phyloP scores from a whole-genome alignment of 2,113 vertebrate genomes.

The Pogonocichla stellata region DNA sequence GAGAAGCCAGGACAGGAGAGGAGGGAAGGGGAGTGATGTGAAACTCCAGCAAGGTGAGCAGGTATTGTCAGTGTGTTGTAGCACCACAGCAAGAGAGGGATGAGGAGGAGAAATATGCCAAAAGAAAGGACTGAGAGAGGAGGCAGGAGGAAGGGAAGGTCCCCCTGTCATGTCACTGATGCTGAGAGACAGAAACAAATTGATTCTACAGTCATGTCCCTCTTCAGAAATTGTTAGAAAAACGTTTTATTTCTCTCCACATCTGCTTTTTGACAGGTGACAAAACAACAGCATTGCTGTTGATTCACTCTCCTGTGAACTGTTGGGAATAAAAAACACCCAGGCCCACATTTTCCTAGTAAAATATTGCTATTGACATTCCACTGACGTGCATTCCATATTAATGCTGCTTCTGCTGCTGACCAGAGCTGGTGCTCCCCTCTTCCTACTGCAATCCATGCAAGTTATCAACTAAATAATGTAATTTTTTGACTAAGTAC shows the following conservation, averaged over 20 bases:
- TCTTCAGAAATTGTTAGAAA: background rate
- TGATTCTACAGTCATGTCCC: background rate
- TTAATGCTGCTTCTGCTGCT: background rate
- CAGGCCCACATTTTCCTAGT: background rate
- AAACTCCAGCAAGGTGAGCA: background rate
- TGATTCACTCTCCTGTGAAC: background rate
- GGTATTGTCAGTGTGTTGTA: background rate
- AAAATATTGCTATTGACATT: background rate
- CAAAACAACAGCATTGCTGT: background rate
- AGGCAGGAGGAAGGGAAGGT: background rate
- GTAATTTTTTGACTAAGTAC: background rate
- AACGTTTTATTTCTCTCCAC: background rate
- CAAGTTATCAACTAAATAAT: background rate
- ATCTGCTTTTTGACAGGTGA: background rate
- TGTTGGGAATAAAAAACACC: background rate
- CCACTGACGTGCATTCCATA: background rate
- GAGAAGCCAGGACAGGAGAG: background rate
- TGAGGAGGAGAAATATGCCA: background rate
- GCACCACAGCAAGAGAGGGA: fast-evolving
- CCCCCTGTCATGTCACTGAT: fast-evolving
- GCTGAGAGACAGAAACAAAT: background rate
- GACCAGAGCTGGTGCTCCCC: background rate
- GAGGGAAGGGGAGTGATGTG: background rate
- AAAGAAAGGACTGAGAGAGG: background rate
- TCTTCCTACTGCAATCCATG: background rate